These are phyloP conservation scores for Apodemia duryi DNA, from an alignment of 2,888 invertebrate genomes.

Conservation along the genomic window DNA sequence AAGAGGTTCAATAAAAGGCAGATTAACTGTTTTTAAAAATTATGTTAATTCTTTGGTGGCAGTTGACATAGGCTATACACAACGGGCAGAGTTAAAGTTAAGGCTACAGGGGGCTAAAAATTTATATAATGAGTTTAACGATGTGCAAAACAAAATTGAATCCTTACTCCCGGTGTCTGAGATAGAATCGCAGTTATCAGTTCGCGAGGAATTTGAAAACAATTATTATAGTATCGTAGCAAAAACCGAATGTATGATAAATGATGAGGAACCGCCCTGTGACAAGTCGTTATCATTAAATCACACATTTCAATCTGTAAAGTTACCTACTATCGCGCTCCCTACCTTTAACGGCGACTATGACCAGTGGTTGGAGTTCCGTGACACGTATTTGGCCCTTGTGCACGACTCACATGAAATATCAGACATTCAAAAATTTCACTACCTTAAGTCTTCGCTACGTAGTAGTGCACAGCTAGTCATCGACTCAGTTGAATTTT, in stretches of 20 bases:
- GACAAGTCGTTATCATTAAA: neutral
- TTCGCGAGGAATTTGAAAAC: neutral
- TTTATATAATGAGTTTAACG: neutral
- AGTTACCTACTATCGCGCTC: constrained; percentile 10
- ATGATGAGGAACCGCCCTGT: neutral
- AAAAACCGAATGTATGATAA: neutral
- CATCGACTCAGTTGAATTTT: constrained; percentile 22
- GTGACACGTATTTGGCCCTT: constrained; percentile 4
- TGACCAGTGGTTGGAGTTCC: constrained; percentile 1
- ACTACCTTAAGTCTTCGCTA: constrained; percentile 23
- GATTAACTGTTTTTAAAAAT: constrained; percentile 11
- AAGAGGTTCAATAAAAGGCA: constrained; percentile 1
- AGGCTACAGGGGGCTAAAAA: constrained; percentile 1
- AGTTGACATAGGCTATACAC: neutral
- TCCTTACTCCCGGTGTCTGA: neutral
- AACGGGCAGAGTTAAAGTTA: constrained; percentile 6
- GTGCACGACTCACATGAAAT: neutral
- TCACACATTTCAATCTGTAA: neutral
- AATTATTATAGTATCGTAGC: neutral
- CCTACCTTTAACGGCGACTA: neutral
- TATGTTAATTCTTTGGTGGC: neutral
- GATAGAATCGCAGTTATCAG: neutral
- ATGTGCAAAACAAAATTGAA: neutral
- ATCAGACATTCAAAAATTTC: constrained; percentile 22
- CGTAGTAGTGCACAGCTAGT: constrained; percentile 18